Conservation (phyloP, 2,888 invertebrate species). For the Hypolimnas misippus region DNA sequence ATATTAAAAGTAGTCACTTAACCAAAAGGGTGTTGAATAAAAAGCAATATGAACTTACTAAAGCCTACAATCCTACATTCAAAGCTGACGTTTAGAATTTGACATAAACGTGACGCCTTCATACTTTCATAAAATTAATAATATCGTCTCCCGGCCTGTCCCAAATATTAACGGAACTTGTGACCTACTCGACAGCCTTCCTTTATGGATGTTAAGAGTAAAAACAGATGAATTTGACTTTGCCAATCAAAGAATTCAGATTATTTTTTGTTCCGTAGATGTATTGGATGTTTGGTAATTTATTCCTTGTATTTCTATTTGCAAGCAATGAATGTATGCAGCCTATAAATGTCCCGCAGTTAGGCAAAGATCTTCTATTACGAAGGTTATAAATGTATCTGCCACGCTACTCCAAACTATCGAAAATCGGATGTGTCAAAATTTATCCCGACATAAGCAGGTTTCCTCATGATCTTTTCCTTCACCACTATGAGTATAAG, state of each 20-base stretch:
- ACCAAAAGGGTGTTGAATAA: background rate
- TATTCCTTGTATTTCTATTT: no score
- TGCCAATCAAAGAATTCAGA: background rate
- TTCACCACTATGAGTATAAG: no score
- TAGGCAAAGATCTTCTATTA: no score
- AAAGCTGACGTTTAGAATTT: conserved; percentile 1
- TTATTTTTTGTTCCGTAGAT: background rate
- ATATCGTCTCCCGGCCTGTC: conserved; percentile 3
- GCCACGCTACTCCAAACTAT: no score
- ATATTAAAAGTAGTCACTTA: no score
- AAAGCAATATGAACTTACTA: conserved; percentile 1
- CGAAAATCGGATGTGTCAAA: no score
- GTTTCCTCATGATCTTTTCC: no score
- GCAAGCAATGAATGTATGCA: no score
- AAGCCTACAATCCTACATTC: background rate
- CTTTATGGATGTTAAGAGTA: background rate
- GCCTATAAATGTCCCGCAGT: no score
- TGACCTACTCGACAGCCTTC: background rate
- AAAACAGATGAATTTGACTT: background rate
- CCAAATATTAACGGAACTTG: conserved; percentile 4
- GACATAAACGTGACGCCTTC: background rate
- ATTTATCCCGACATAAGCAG: no score
- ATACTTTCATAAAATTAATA: conserved; percentile 1
- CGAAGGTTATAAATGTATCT: no score
- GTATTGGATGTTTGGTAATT: no score